Base-by-base conservation (phyloP, 1,140 invertebrate genomes). In the Phenacoccus solenopsis region DNA sequence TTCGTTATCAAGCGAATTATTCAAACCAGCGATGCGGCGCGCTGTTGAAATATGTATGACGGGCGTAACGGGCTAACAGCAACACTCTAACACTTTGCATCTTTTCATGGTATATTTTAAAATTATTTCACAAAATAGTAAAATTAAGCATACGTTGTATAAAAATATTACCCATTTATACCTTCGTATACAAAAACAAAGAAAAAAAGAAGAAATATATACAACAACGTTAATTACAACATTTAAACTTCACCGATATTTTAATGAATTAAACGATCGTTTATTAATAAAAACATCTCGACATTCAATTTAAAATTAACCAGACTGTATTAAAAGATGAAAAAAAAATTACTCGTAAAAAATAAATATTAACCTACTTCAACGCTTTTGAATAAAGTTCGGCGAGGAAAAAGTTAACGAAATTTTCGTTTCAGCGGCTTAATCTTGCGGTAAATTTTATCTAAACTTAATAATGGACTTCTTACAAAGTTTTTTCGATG, bases 371-470 rank as follows among this genome's bases (percentile, higher is more conserved):
- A 49, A 49, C 38, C 38, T 49, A n/a, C 38, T 49, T 49, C 38
- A 49, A 49, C 38, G 38, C 38, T 49, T 49, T 49, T 49, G 20
- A 49, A 49, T 49, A 49, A 49, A 49, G 38, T 49, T 49, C 38
- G 20, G 5, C 38, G 38, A 49, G 38, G 5, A 49, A 49, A 49
- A 49, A 49, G 38, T 49, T 49, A 49, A 49, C 38, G 38, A 49
- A 49, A 49, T 49, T n/a, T 49, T 49, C 38, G 38, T 49, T 49
- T 49, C 38, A n/a, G 16, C 38, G 38, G 20, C 38, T 49, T 49
- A 49, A 49, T 49, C 38, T 49, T 49, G 38, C 38, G 38, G 38
- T 49, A 49, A 49, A 49, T 49, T 49, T 49, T 49, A 49, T 49
- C 38, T 49, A 49, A 49, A 49, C 38, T 49, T 49, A 49, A 49